Percentiles rank a stretch among this genome's conserved stretches.
phyloP scores from a whole-genome alignment of 2,797 vertebrate species.

The Aplochiton taeniatus region DNA sequence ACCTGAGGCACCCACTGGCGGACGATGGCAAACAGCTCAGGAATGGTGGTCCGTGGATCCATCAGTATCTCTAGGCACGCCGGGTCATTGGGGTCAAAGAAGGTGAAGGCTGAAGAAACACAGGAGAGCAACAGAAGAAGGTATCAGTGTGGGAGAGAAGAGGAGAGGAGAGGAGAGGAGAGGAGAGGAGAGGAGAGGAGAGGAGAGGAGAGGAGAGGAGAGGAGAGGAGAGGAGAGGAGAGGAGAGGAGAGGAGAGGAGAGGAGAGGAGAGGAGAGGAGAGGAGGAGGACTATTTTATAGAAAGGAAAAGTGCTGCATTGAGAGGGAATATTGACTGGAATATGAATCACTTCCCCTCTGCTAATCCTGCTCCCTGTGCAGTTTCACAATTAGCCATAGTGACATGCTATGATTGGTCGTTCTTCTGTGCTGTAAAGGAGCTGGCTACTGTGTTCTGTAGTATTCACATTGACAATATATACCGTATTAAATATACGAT shows the following conservation, averaged over 20 bases:
- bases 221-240: background rate
- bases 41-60: conserved; percentile 83
- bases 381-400: too few relatives aligned
- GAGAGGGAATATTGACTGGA: too few relatives aligned
- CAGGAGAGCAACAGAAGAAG: background rate
- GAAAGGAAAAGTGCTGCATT: too few relatives aligned
- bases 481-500: too few relatives aligned
- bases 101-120: conserved; percentile 82
- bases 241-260: background rate
- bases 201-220: background rate
- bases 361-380: too few relatives aligned
- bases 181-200: background rate
- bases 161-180: background rate
- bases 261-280: background rate
- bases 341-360: too few relatives aligned
- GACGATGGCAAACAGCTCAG: conserved; percentile 89
- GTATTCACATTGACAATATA: too few relatives aligned
- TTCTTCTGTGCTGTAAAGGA: too few relatives aligned
- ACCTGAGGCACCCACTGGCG: conserved; percentile 94
- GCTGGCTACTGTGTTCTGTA: too few relatives aligned
- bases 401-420: too few relatives aligned
- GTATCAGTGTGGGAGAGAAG: background rate
- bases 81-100: conserved; percentile 91
- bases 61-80: conserved; percentile 87
- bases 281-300: background rate